These are phyloP conservation scores for Venusia cambrica DNA, from an alignment of 2,888 invertebrate genomes.

Conservation along the genomic window DNA sequence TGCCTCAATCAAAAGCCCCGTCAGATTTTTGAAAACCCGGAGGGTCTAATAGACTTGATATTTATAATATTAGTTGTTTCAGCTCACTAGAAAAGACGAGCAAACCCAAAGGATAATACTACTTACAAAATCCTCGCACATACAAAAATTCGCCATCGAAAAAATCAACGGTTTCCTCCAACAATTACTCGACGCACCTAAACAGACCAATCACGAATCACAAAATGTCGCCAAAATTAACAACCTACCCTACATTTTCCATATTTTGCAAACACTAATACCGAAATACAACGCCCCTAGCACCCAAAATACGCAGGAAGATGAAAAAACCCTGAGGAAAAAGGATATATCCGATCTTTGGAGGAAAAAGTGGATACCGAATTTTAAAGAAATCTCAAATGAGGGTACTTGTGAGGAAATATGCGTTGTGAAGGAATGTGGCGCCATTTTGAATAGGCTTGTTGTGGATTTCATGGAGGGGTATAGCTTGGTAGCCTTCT, in stretches of 20 bases:
- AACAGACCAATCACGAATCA: conserved; percentile 44
- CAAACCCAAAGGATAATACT: conserved; percentile 48
- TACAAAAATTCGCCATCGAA: conserved; percentile 55
- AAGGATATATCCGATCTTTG: conserved; percentile 59
- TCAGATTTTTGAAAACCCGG: no score
- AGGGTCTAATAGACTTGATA: no score
- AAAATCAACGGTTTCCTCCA: conserved; percentile 50
- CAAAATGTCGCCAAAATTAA: conserved; percentile 43
- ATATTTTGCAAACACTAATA: conserved; percentile 52
- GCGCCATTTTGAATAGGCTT: conserved; percentile 56
- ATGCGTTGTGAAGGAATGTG: conserved; percentile 45
- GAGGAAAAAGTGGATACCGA: conserved; percentile 62
- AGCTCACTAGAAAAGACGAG: conserved; percentile 60
- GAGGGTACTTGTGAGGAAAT: conserved; percentile 39
- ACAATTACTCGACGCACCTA: conserved; percentile 29
- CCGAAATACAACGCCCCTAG: conserved; percentile 47
- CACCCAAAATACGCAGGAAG: conserved; percentile 40
- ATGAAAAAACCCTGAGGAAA: conserved; percentile 41
- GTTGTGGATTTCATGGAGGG: conserved; percentile 55
- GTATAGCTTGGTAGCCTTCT: conserved; percentile 59
- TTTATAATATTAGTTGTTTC: conserved; percentile 33
- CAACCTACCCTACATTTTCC: conserved; percentile 56
- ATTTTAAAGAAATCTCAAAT: conserved; percentile 30
- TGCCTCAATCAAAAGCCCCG: no score
- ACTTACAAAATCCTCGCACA: conserved; percentile 55